phyloP scores from a whole-genome alignment of 1,140 invertebrate genomes.

The Chelonus insularis region DNA sequence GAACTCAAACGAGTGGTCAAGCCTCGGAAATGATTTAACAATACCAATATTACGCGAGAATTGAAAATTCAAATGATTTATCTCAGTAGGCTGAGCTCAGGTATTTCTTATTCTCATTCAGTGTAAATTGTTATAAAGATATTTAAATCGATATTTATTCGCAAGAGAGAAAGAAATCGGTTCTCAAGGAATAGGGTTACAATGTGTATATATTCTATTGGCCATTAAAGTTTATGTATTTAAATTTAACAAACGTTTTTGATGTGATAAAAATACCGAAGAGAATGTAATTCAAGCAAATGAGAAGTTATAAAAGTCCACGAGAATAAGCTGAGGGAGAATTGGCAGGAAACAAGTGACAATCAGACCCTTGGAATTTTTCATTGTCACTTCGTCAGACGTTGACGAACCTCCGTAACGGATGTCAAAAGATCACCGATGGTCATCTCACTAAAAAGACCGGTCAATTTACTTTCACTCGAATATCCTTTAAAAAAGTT shows the following conservation, averaged over 20 bases:
- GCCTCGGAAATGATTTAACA: conserved; percentile 54
- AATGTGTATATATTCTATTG: conserved; percentile 4
- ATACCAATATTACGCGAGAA: conserved; percentile 38
- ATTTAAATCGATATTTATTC: conserved; percentile 43
- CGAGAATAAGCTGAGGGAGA: conserved; percentile 26
- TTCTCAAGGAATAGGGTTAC: conserved; percentile 61
- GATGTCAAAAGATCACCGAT: conserved; percentile 34
- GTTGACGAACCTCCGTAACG: conserved; percentile 35
- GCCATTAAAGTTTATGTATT: conserved; percentile 43
- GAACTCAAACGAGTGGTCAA: conserved; percentile 44
- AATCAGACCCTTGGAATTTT: conserved; percentile 48
- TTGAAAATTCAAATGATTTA: conserved; percentile 7
- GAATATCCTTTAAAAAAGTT: neutral
- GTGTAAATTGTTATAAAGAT: conserved; percentile 24
- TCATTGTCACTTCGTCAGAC: conserved; percentile 49
- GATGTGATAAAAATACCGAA: no score
- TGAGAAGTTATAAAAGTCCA: conserved; percentile 15
- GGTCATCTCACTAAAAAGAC: conserved; percentile 43
- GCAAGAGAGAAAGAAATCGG: conserved; percentile 25
- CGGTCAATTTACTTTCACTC: conserved; percentile 28
- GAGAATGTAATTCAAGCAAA: no score
- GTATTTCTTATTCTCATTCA: conserved; percentile 2
- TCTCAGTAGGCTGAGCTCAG: conserved; percentile 5
- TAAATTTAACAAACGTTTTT: conserved; percentile 48
- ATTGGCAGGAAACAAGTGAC: conserved; percentile 56